A percentile compares a stretch with the other conserved stretches of the same genome.
These are phyloP conservation scores for Ophion slaviceki DNA, from an alignment of 2,888 invertebrate genomes.

Conservation along the genomic window DNA sequence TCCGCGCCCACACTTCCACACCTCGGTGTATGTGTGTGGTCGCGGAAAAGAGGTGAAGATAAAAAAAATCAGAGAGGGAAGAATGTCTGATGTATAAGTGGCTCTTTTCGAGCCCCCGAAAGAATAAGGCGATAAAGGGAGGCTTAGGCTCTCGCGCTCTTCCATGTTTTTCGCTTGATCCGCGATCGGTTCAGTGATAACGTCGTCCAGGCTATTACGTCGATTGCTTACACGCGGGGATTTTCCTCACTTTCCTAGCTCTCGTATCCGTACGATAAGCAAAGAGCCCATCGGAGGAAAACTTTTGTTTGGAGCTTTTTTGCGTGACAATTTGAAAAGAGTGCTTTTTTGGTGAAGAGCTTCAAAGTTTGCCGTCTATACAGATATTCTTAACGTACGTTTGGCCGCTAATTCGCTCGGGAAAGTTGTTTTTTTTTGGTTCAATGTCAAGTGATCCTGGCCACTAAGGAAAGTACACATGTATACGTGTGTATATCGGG, in stretches of 20 bases:
- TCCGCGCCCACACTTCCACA: too few relatives aligned
- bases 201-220: slow-evolving; percentile 62
- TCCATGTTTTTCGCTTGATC: slow-evolving; percentile 57
- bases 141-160: slow-evolving; percentile 55
- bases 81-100: slow-evolving; percentile 44
- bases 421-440: too few relatives aligned
- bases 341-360: too few relatives aligned
- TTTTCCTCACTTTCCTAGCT: not conserved
- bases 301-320: not conserved
- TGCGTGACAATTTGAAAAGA: not conserved
- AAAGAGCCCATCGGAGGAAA: not conserved
- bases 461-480: too few relatives aligned
- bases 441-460: too few relatives aligned
- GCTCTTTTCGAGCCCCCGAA: slow-evolving; percentile 56
- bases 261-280: not conserved
- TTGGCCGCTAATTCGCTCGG: too few relatives aligned
- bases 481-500: too few relatives aligned
- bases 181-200: slow-evolving; percentile 58
- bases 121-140: slow-evolving; percentile 65
- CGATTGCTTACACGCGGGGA: slow-evolving; percentile 60
- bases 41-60: slow-evolving; percentile 13
- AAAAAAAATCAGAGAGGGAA: slow-evolving; percentile 38
- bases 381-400: not conserved
- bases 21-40: not conserved
- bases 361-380: not conserved